These are phyloP conservation scores for Physella acuta DNA, from an alignment of 1,140 invertebrate species.

Conservation along the genomic window DNA sequence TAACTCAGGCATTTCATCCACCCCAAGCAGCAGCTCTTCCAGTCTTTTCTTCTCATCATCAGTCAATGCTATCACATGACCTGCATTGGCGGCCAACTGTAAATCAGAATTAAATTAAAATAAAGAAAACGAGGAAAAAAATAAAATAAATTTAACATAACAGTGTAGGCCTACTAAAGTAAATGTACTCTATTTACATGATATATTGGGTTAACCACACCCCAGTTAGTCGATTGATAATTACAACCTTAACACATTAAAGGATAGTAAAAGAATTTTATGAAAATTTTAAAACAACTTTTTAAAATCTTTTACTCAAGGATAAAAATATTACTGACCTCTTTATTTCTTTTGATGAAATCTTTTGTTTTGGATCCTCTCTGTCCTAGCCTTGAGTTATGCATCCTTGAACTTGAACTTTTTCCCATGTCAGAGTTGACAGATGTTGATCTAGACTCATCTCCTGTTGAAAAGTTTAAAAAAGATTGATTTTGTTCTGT, in stretches of 20 bases:
- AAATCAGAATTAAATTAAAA: too few relatives aligned
- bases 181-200: too few relatives aligned
- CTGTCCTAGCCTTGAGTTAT: slow-evolving; percentile 10
- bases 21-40: slow-evolving; percentile 45
- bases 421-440: too few relatives aligned
- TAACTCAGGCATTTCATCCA: slow-evolving; percentile 48
- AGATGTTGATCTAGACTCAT: too few relatives aligned
- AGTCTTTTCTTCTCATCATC: slow-evolving; percentile 56
- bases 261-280: too few relatives aligned
- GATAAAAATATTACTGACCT: too few relatives aligned
- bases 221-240: too few relatives aligned
- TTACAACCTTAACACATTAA: too few relatives aligned
- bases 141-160: neutral
- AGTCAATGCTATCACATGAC: slow-evolving; percentile 53
- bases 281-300: neutral
- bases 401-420: neutral
- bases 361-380: slow-evolving; percentile 43
- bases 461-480: too few relatives aligned
- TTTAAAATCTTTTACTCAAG: neutral
- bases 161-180: too few relatives aligned
- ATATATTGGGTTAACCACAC: too few relatives aligned
- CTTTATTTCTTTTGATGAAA: slow-evolving; percentile 57
- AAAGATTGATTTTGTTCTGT: too few relatives aligned
- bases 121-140: neutral
- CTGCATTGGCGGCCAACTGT: slow-evolving; percentile 55